Base-by-base conservation (phyloP, 92 coral and sea anemone species). In the Epizoanthus fatuus region DNA sequence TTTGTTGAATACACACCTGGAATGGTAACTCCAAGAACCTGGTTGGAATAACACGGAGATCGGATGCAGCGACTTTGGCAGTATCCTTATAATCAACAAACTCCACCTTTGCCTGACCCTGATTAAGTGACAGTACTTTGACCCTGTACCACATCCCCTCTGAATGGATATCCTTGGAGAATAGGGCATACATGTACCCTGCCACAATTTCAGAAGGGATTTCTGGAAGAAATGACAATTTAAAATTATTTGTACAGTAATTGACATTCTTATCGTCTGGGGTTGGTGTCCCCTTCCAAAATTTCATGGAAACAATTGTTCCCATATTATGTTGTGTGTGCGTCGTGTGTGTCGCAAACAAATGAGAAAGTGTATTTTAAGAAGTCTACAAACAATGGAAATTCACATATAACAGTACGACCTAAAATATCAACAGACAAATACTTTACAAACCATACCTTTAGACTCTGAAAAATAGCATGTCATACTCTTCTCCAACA, bases 81-180 rank as follows among this genome's bases (percentile, higher is more conserved):
- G 80, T 87, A 51, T 97, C 99, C 14, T 98, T 96, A 74, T 97
- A 94, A 79, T 97, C 99, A 57, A 97, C 91, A 82, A 95, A 97
- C 72, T 95, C 96, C 1, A 97, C 90, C 78, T 87, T 83, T 0
- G 87, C 93, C 20, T 91, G 59, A 45, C 49, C 92, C 11, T 90
- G 97, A 3, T 68, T 90, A 6, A 90, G 66, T 15, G 90, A 85
- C 4, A 88, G 64, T 11, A 91, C 98, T 72, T 93, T 93, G 0
- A 97, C 98, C 16, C 99, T 89, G 84, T 95, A 97, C 96, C 97
- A 97, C 80, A 87, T 90, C 22, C 90, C 95, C 6, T 94, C 94
- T 0, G 95, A 70, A 69, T 94, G 98, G 22, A 97, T 91, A 0
- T 93, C 98, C 67, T 92, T 93, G 63, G 98, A 88, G 53, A 86